These are phyloP conservation scores for Pyrochroa serraticornis DNA, from an alignment of 2,888 invertebrate species.

Conservation along the genomic window DNA sequence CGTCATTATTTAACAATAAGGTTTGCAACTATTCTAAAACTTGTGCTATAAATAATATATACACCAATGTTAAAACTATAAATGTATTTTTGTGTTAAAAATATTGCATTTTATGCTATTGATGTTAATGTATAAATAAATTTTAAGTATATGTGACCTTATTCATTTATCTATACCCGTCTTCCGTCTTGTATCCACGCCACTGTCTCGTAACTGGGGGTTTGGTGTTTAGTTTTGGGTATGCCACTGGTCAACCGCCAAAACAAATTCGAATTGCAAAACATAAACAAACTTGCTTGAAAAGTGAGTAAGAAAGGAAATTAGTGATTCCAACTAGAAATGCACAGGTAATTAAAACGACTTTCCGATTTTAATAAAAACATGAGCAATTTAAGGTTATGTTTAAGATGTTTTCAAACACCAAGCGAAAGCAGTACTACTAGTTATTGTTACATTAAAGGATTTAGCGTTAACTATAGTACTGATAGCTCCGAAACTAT, in stretches of 20 bases:
- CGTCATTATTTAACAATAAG: too few species aligned
- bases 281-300: too few species aligned
- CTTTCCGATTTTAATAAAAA: not conserved
- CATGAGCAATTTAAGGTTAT: not conserved
- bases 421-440: not conserved
- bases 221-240: too few species aligned
- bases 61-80: too few species aligned
- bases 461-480: slow-evolving; percentile 12
- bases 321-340: too few species aligned
- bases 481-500: not conserved
- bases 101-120: slow-evolving; percentile 13
- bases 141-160: not conserved
- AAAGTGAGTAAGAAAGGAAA: too few species aligned
- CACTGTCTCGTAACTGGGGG: too few species aligned
- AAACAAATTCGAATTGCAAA: too few species aligned
- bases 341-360: too few species aligned
- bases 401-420: not conserved
- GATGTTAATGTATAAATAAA: slow-evolving; percentile 12
- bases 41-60: not conserved
- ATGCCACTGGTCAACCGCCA: too few species aligned
- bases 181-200: too few species aligned
- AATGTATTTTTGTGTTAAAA: slow-evolving; percentile 6
- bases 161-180: not conserved
- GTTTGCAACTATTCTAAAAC: not conserved
- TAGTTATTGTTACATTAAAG: slow-evolving; percentile 13